Evolutionary conservation across 2,797 vertebrate species (phyloP).

Genomic region (Ataeniobius toweri): DNA sequence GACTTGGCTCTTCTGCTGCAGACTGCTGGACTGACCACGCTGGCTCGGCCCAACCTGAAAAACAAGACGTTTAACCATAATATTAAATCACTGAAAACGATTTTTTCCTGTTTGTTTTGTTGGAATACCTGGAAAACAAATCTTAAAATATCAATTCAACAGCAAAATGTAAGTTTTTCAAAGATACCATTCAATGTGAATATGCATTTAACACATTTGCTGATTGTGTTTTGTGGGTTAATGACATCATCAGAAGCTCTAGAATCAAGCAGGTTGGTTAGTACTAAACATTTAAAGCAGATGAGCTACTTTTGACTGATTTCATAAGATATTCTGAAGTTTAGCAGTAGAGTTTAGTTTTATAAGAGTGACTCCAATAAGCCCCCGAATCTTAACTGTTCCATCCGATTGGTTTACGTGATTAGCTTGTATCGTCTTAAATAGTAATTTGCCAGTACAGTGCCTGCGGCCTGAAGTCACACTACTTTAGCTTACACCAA

Average conservation of each 20-base stretch:
- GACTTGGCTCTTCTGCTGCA: constrained; percentile 98
- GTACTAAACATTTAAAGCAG: background rate
- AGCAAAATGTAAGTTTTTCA: background rate
- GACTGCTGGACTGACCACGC: constrained; percentile 90
- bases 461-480: too few species aligned
- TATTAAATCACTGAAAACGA: background rate
- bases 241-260: background rate
- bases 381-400: too few species aligned
- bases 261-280: background rate
- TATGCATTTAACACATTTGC: background rate
- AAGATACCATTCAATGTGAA: background rate
- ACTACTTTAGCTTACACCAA: too few species aligned
- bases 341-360: background rate
- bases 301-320: background rate
- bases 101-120: background rate
- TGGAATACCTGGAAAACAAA: background rate
- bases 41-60: constrained; percentile 88
- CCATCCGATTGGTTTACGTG: background rate
- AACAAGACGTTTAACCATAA: background rate
- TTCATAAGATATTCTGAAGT: background rate
- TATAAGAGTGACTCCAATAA: background rate
- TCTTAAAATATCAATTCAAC: background rate
- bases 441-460: too few species aligned
- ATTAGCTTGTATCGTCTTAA: background rate
- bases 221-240: background rate